These are phyloP conservation scores for Halcyon malimbica DNA, from an alignment of 2,113 vertebrate genomes.

Conservation along the genomic window DNA sequence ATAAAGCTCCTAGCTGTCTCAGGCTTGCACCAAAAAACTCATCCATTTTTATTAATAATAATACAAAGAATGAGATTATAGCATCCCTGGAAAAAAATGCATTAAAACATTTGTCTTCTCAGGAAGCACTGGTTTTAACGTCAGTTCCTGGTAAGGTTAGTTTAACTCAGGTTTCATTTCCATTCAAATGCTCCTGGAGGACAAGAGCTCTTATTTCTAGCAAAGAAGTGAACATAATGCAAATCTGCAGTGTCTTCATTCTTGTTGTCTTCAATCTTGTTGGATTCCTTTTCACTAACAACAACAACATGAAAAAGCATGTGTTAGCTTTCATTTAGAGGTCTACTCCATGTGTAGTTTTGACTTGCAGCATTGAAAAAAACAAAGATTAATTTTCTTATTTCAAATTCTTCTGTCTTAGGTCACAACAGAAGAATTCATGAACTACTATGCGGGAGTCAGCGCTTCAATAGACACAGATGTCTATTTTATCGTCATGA, in stretches of 20 bases:
- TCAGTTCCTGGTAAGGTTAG: neutral
- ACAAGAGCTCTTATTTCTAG: neutral
- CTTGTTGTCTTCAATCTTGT: neutral
- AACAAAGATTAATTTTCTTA: neutral
- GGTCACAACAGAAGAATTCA: slow-evolving; percentile 93
- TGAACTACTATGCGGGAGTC: slow-evolving; percentile 94
- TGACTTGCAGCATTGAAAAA: neutral
- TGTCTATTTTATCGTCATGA: slow-evolving; percentile 94
- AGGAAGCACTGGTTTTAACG: neutral
- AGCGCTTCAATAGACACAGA: slow-evolving; percentile 94
- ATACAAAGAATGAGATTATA: neutral
- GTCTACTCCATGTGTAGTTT: neutral
- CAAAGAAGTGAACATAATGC: neutral
- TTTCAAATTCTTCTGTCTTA: slow-evolving; percentile 69
- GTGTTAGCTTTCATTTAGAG: neutral
- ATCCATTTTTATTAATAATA: neutral
- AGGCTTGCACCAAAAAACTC: neutral
- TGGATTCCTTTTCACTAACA: neutral
- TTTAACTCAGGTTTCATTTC: neutral
- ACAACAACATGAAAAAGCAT: neutral
- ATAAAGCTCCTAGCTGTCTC: neutral
- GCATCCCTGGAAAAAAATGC: neutral
- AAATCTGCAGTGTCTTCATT: neutral
- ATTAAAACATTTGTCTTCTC: neutral
- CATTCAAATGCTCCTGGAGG: neutral